Evolutionary conservation across 2,113 vertebrate species (phyloP).

Genomic region (Entomyzon cyanotis): DNA sequence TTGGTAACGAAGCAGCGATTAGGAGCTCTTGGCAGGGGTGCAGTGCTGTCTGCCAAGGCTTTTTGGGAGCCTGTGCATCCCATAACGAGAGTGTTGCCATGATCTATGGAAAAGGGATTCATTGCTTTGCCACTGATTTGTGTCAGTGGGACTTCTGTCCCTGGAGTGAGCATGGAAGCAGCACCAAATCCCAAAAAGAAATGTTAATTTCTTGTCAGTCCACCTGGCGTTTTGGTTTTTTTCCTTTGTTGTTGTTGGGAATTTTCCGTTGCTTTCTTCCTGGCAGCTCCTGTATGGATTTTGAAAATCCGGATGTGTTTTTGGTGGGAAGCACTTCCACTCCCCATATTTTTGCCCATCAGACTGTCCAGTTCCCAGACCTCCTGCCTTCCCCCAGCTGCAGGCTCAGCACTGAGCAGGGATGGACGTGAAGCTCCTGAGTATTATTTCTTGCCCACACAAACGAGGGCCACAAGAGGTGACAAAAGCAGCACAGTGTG

Average conservation of each 20-base stretch:
- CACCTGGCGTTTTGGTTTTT: background rate
- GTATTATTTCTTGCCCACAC: background rate
- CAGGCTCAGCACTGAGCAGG: background rate
- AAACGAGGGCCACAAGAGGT: background rate
- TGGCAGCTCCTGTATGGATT: background rate
- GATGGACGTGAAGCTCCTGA: fast-evolving
- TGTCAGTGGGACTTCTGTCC: background rate
- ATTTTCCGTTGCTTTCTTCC: background rate
- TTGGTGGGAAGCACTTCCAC: background rate
- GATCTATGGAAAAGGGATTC: background rate
- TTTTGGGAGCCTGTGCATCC: background rate
- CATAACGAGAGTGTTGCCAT: fast-evolving
- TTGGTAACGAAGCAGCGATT: background rate
- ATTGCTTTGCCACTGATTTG: background rate
- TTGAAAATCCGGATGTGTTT: background rate
- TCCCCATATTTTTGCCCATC: background rate
- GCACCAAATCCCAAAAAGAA: background rate
- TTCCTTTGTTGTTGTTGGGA: background rate
- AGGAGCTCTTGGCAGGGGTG: background rate
- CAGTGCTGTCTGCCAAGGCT: background rate
- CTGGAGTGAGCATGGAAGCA: background rate
- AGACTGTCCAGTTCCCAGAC: background rate
- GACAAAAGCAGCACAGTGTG: fast-evolving
- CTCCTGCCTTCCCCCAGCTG: background rate
- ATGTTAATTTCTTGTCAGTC: background rate